Conservation (phyloP, 2,113 vertebrate species). For the Engystomops pustulosus region DNA sequence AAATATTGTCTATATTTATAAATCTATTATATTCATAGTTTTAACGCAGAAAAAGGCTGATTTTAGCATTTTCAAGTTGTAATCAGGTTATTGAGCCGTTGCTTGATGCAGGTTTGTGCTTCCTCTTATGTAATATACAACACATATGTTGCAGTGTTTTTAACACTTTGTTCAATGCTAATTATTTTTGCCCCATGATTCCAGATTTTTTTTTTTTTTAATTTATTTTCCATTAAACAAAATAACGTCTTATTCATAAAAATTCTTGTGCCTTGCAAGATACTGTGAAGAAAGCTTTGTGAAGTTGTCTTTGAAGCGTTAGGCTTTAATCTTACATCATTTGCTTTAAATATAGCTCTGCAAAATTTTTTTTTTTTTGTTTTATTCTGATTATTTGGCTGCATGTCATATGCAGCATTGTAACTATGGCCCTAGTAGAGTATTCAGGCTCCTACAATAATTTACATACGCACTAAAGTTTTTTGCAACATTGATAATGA, state of each 20-base stretch:
- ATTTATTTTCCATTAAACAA: neutral
- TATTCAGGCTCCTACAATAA: neutral
- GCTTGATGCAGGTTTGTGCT: neutral
- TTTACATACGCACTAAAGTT: neutral
- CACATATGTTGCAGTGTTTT: neutral
- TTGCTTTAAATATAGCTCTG: neutral
- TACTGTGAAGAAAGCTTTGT: neutral
- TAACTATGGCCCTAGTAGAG: neutral
- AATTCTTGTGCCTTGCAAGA: neutral
- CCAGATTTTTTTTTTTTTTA: neutral
- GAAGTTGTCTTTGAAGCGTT: neutral
- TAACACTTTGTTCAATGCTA: neutral
- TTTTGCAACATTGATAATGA: neutral
- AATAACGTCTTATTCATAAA: neutral
- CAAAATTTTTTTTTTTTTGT: neutral
- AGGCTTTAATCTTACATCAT: neutral
- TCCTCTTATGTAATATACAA: neutral
- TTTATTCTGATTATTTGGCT: neutral
- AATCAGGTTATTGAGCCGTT: conserved; percentile 5
- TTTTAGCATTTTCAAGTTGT: conserved; percentile 10
- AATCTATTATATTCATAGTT: conserved; percentile 41
- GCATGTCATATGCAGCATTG: neutral
- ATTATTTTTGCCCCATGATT: neutral
- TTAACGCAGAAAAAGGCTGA: conserved; percentile 3
- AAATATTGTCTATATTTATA: conserved; percentile 16